A percentile compares a stretch with the other conserved stretches of the same genome.
Conservation (phyloP, 1,140 invertebrate species). For the Pseudomyrmex dendroicus region DNA sequence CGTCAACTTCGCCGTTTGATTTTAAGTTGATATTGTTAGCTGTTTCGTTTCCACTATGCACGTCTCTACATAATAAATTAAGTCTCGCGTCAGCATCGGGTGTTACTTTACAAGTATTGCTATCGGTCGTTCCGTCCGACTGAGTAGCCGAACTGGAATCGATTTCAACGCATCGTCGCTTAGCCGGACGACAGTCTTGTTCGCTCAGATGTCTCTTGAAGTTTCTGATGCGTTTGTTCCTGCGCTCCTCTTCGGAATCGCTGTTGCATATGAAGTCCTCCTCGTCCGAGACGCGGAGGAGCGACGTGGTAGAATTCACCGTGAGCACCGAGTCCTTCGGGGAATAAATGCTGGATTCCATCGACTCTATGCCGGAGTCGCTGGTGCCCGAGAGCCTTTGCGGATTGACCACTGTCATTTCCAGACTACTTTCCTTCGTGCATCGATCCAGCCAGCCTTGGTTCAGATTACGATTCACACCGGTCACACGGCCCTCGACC, state of each 20-base stretch:
- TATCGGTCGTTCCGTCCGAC: slow-evolving; percentile 17
- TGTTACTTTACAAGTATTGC: background rate
- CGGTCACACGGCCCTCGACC: slow-evolving; percentile 59
- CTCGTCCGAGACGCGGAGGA: slow-evolving; percentile 73
- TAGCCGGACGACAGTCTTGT: slow-evolving; percentile 47
- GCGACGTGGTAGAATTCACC: background rate
- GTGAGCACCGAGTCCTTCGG: slow-evolving; percentile 53
- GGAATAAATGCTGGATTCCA: slow-evolving; percentile 69
- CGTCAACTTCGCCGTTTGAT: background rate
- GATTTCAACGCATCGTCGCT: slow-evolving; percentile 63
- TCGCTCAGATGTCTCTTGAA: slow-evolving; percentile 68
- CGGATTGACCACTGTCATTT: slow-evolving; percentile 29
- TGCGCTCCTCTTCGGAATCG: slow-evolving; percentile 87
- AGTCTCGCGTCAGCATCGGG: background rate
- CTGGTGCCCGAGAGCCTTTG: slow-evolving; percentile 73
- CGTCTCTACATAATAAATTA: slow-evolving; percentile 3
- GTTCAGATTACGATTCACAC: slow-evolving; percentile 83
- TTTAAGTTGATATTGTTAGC: slow-evolving; percentile 9
- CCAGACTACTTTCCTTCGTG: slow-evolving; percentile 65
- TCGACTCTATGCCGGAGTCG: slow-evolving; percentile 78
- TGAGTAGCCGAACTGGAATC: background rate
- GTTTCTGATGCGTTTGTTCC: slow-evolving; percentile 80
- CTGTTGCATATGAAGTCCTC: slow-evolving; percentile 88
- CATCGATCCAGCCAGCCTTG: slow-evolving; percentile 86
- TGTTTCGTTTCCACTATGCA: background rate